Base-by-base conservation (phyloP, 92 coral and sea anemone genomes). In the Porites rus region DNA sequence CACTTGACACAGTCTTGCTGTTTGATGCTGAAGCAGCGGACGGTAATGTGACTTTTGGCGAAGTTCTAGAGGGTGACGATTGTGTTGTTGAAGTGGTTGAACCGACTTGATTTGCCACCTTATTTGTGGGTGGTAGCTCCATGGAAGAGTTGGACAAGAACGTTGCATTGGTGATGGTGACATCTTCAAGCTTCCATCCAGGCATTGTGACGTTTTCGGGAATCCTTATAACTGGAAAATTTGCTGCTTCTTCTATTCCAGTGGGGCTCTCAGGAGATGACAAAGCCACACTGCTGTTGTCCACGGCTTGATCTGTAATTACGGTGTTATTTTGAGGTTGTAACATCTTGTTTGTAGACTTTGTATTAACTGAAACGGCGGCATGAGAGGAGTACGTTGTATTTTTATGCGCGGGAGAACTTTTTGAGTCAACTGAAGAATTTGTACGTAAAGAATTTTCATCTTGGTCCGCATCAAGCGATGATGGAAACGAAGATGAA, bases 401-500 rank as follows among this genome's bases (percentile, higher is more conserved):
- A 52, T 63, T 78, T n/a, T 9, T 63, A 11, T 17, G 77, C 18
- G 82, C 16, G 43, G 81, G 46, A 31, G 82, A 31, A 9, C 28
- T 77, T 28, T 16, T 46, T 43, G 12, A 52, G 46, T 4, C 17
- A 2, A 52, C 16, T 3, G 20, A 16, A 14, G 8, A 16, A 14
- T 50, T 46, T 14, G 83, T 68, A 38, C 46, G 46, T 4, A 38
- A 38, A 9, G 76, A 54, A 56, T 70, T 69, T 70, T 12, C 58
- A n/a, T 62, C 56, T 38, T 59, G 22, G 58, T 59, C 58, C 0
- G 12, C n/a, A 17, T 59, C 56, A 22, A 67, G 24, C 17, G 76
- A 84, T 56, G 69, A 8, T 6, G 84, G 83, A 31, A 68, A 67
- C 46, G 83, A 69, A 12, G 88, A 68, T 52, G 88, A 67, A n/a